phyloP scores from a whole-genome alignment of 2,888 invertebrate genomes.

The Eilema sororculum region DNA sequence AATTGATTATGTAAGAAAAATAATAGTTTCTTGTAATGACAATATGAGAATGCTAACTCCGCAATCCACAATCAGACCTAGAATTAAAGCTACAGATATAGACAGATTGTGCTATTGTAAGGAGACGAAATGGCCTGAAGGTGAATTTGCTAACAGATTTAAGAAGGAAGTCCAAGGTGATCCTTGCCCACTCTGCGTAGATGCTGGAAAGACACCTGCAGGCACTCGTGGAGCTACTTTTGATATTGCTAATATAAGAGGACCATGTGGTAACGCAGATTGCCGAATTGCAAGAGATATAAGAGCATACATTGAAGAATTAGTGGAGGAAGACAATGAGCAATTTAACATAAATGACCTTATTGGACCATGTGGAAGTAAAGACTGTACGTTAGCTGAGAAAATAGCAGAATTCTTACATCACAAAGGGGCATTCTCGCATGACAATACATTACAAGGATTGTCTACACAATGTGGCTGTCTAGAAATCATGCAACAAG shows the following conservation, averaged over 20 bases:
- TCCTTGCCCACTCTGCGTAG: slow-evolving; percentile 75
- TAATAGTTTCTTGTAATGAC: slow-evolving; percentile 80
- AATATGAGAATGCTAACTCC: slow-evolving; percentile 83
- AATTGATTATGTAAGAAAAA: slow-evolving; percentile 78
- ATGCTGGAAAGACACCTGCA: slow-evolving; percentile 58
- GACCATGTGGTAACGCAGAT: slow-evolving; percentile 79
- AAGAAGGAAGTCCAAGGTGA: slow-evolving; percentile 67
- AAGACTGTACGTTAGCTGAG: slow-evolving; percentile 73
- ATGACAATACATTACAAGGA: slow-evolving; percentile 63
- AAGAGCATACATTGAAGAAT: slow-evolving; percentile 75
- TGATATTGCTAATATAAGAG: slow-evolving; percentile 78
- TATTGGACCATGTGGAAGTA: slow-evolving; percentile 81
- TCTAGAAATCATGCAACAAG: slow-evolving; percentile 70
- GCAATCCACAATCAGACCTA: slow-evolving; percentile 72
- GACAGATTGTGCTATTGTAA: slow-evolving; percentile 79
- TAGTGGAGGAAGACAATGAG: slow-evolving; percentile 75
- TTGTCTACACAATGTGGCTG: slow-evolving; percentile 81
- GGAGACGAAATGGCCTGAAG: slow-evolving; percentile 75
- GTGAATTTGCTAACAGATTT: slow-evolving; percentile 73
- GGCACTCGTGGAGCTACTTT: slow-evolving; percentile 59
- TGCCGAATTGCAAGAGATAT: slow-evolving; percentile 79
- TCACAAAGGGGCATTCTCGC: slow-evolving; percentile 71
- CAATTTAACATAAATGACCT: slow-evolving; percentile 71
- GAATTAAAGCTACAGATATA: slow-evolving; percentile 79
- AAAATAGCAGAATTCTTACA: slow-evolving; percentile 76